These are phyloP conservation scores for Chlorodrepanis virens DNA, from an alignment of 2,113 vertebrate genomes.

Conservation along the genomic window DNA sequence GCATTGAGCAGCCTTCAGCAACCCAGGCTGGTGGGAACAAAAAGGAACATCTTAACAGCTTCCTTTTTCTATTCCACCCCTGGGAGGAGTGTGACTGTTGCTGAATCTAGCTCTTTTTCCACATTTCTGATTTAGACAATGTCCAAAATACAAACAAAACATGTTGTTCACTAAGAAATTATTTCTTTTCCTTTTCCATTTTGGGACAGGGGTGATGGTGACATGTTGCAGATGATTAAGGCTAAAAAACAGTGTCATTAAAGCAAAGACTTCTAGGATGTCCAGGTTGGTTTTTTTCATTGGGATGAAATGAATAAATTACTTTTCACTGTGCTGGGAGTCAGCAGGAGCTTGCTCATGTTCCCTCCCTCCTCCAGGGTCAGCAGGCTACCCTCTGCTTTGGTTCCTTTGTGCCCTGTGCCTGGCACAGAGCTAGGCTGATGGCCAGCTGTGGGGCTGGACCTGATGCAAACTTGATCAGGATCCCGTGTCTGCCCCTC, in stretches of 20 bases:
- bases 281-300: not conserved
- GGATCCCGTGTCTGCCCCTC: not conserved
- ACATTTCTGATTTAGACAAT: not conserved
- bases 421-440: not conserved
- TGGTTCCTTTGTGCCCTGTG: not conserved
- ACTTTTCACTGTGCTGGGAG: not conserved
- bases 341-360: not conserved
- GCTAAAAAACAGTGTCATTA: not conserved
- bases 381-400: not conserved
- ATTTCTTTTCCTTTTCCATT: not conserved
- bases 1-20: not conserved
- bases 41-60: not conserved
- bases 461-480: not conserved
- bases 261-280: not conserved
- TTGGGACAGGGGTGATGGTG: not conserved
- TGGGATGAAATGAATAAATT: not conserved
- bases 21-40: not conserved
- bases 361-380: not conserved
- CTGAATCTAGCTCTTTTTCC: not conserved
- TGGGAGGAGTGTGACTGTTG: not conserved
- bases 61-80: not conserved
- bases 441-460: rapidly evolving
- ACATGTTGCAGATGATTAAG: not conserved
- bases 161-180: not conserved
- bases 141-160: not conserved